Conservation (phyloP, 2,797 vertebrate species). For the Galaxias olidus region DNA sequence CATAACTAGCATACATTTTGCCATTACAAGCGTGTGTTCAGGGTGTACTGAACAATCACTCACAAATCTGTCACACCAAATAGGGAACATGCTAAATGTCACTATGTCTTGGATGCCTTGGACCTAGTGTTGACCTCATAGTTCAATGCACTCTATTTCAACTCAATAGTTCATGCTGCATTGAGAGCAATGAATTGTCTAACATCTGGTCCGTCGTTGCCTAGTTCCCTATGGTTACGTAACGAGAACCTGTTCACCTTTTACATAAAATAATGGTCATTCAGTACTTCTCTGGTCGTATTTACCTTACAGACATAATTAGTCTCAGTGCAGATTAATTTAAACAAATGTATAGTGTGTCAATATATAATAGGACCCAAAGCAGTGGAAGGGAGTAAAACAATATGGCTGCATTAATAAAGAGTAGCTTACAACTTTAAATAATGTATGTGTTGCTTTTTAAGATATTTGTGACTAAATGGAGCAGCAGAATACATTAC, state of each 20-base stretch:
- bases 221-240: constrained; percentile 13
- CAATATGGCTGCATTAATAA: no score
- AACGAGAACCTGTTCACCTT: constrained; percentile 4
- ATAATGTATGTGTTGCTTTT: no score
- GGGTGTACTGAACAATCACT: constrained; percentile 6
- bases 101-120: constrained; percentile 15
- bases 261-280: constrained; percentile 5
- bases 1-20: background rate
- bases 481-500: no score
- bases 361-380: no score
- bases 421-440: no score
- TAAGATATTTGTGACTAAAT: no score
- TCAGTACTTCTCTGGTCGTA: no score
- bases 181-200: constrained; percentile 28
- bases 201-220: constrained; percentile 35
- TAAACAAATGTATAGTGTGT: no score
- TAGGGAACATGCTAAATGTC: constrained; percentile 31
- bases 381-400: no score
- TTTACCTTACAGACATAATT: no score
- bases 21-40: constrained; percentile 17
- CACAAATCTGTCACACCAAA: constrained; percentile 13
- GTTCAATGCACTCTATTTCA: constrained; percentile 41
- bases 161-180: constrained; percentile 21
- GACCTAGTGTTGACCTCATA: constrained; percentile 12
- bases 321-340: no score